phyloP scores from a whole-genome alignment of 2,888 invertebrate genomes.

The Tetramorium bicarinatum region DNA sequence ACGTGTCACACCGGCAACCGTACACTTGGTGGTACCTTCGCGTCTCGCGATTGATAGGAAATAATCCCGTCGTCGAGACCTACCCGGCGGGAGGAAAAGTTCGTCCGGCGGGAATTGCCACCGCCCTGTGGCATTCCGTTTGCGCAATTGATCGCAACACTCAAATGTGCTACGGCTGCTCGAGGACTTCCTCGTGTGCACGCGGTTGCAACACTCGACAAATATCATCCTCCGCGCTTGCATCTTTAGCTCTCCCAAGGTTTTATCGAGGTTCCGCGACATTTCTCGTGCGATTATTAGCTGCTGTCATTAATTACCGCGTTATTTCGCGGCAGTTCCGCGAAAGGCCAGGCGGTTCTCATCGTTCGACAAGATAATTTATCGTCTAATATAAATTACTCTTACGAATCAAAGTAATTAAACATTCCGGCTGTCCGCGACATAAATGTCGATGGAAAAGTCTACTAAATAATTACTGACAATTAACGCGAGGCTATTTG shows the following conservation, averaged over 20 bases:
- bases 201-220: conserved; percentile 4
- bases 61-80: conserved; percentile 21
- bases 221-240: background rate
- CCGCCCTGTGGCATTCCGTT: conserved; percentile 47
- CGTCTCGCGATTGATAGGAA: conserved; percentile 9
- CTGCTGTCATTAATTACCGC: conserved; percentile 12
- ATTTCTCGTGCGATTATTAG: conserved; percentile 29
- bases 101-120: conserved; percentile 54
- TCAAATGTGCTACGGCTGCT: background rate
- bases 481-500: background rate
- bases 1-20: conserved; percentile 73
- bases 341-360: conserved; percentile 40
- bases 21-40: conserved; percentile 64
- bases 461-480: conserved; percentile 3
- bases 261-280: conserved; percentile 16
- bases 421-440: background rate
- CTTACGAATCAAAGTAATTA: conserved; percentile 5
- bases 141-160: conserved; percentile 43
- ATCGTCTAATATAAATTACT: conserved; percentile 25
- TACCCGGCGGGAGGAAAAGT: conserved; percentile 11
- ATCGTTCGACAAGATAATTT: background rate
- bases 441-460: conserved; percentile 13
- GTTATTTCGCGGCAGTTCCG: background rate
- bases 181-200: background rate
- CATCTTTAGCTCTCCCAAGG: background rate